Base-by-base conservation (phyloP, 2,888 invertebrate species). In the Anthrax anthrax region DNA sequence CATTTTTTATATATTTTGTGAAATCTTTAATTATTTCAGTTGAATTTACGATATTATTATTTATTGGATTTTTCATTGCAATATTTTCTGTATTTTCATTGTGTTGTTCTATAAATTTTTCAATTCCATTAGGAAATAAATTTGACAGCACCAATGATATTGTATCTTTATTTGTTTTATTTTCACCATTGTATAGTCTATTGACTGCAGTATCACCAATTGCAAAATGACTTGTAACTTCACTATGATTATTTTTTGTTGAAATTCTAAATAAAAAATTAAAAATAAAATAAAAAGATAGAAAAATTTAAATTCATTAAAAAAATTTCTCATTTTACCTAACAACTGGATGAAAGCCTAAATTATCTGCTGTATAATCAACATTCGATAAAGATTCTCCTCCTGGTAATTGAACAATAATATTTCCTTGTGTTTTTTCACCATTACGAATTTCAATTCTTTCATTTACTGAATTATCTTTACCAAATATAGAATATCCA, bases 331-430 rank as follows among this genome's bases (percentile, higher is more conserved):
- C 42, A 39, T 41, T 17, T 40, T 47, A 57, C 57, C 54, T 70
- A 41, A 77, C 72, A 17, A 77, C 71, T 8, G 79, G 77, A 64
- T 80, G 80, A 64, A 76, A 79, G 14, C 78, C 77, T 71, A 73
- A 76, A 56, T 72, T 72, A 57, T 80, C 77, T 0, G 76, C 76
- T 34, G 75, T 64, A 60, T 80, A 79, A 51, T 73, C 70, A 18
- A 80, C 77, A 48, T 73, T 71, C 52, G 76, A 74, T 42, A 70
- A 61, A 19, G 67, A 57, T 38, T 63, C 58, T 39, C 55, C 56
- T 45, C 58, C 55, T 9, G 65, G 61, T 18, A 60, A 53, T 18
- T 57, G 57, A 6, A 63, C 60, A 53, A 56, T 61, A 49, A 67
- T 71, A 60, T 67, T 64, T 53, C 72, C 72, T 46, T 63, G 57